Evolutionary conservation across 2,113 vertebrate species (phyloP), one percentile per base, ranked within the genome.

Genomic region (Mellivora capensis): DNA sequence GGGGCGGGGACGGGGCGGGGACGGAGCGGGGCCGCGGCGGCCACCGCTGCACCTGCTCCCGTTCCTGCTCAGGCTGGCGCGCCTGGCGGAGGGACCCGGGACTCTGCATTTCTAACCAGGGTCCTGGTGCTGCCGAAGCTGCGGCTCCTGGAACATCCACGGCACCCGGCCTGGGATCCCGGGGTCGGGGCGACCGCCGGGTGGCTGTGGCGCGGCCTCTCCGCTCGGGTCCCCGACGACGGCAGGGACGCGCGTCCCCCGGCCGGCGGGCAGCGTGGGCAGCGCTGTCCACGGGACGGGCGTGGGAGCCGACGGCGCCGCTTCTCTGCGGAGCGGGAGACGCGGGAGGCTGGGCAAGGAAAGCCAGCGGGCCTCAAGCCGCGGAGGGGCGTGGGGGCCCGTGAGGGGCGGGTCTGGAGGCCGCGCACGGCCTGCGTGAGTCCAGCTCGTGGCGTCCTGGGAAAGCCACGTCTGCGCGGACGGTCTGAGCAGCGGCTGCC

Each of bases 341-440:
- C 0, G 2, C 39, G 0, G 27, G 80, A 9, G 4, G 61, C 29
- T 8, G 0, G 0, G 3, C 39, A 8, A 1, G 0, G 10, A 39
- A 14, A 4, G 27, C 0, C 4, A 34, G 6, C 1, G 14, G 17
- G 47, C 37, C 42, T 12, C 2, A 0, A 6, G 49, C 11, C 49
- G 2, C 4, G 14, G 8, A 13, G 6, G 11, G 39, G 4, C 4
- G 0, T 1, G 13, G 7, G 5, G 29, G 20, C 6, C 3, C 0
- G 0, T 11, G 5, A 29, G 0, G 37, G 0, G 0, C 11, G 64
- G 59, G 1, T 31, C 7, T 15, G 31, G 21, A 10, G 10, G 57
- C 57, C 4, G 0, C 21, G 6, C 3, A 7, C 21, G 6, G 5
- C 13, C 12, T 0, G 59, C 3, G 1, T 0, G 29, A 9, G 29